Base-by-base conservation (phyloP, 1,140 invertebrate species). In the Drosophila auraria region DNA sequence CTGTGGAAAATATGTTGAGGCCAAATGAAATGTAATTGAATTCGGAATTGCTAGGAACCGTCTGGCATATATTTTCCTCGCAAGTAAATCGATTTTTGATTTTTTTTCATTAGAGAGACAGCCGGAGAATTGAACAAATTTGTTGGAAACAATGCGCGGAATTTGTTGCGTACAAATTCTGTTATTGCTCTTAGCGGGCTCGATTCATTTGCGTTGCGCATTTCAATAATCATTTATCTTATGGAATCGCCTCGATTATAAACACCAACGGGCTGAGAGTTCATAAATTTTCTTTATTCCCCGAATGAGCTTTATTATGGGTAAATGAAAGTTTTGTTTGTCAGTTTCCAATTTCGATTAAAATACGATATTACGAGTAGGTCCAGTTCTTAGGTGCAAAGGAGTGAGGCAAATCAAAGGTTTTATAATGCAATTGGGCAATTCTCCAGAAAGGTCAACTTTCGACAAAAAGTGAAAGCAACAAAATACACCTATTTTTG, bases 171-270 rank as follows among this genome's bases (percentile, higher is more conserved):
- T 54, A 86, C 82, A 82, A 87, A 86, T 86, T 86, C 20, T 47
- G 65, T 47, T 79, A 51, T 51, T 72, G 53, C 53, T 17, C 6
- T 47, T 23, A 3, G 36, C 40, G 15, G 42, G 27, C 20, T n/a
- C 36, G 33, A 27, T 70, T 61, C 51, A 68, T 74, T 60, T 57
- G 56, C 51, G 70, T 76, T 64, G 69, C 73, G 56, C 71, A 79
- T 80, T 84, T 66, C 74, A 84, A 89, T 86, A 82, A 90, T 82
- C 84, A 89, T 90, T 90, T 89, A 90, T 89, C 78, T 90, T 78
- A 53, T 78, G 64, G 76, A 51, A 59, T 83, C 78, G 42, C 38
- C 27, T 68, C 73, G 64, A 89, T 83, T 87, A 70, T 87, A 87
- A 89, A 90, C 54, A 76, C 44, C 42, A 36, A 51, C 64, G 50